Evolutionary conservation across 2,113 vertebrate species (phyloP), one percentile per base, ranked within the genome.

Genomic region (Peromyscus maniculatus): DNA sequence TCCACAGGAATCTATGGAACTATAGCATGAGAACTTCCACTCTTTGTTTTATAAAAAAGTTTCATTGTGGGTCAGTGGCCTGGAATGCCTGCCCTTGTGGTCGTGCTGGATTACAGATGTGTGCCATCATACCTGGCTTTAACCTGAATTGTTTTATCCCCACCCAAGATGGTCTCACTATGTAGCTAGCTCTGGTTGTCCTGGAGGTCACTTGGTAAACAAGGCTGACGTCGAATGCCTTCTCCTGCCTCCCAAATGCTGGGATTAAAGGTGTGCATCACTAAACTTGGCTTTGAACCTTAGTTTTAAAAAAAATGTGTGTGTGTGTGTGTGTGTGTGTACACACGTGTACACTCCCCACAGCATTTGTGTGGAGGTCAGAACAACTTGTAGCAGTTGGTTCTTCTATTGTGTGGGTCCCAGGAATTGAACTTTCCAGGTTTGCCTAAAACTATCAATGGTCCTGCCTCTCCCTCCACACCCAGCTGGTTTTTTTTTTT

Each of bases 281-380:
- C 31, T 3, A n/a, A 10, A 13, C 11, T 16, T 36, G 43, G 39
- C 43, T 87, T 86, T 66, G 64, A 83, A 66, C 59, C 12, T 16
- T n/a, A 59, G 26, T 39, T 80, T 83, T 83, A 52, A 69, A 49
- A 87, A 52, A 22, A n/a, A n/a, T 39, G 22, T 39, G 46, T 49
- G 46, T 49, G 46, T 49, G 46, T 49, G 46, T 49, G 46, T 49
- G 46, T 49, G 46, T 49, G 46, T 49, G 6, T 49, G 46, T 49
- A 4, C 7, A 1, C 1, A 49, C 3, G 43, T 43, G 43, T 12
- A 5, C 5, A 21, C 13, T 39, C 12, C n/a, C 80, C 11, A 26
- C 36, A 62, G 80, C 57, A 62, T 62, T 83, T 83, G 12, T 62
- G 16, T 66, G 83, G 39, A 46, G 62, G 39, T 66, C 62, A 84